These are phyloP conservation scores for Lithophane semibrunnea DNA, from an alignment of 2,888 invertebrate genomes.

Conservation along the genomic window DNA sequence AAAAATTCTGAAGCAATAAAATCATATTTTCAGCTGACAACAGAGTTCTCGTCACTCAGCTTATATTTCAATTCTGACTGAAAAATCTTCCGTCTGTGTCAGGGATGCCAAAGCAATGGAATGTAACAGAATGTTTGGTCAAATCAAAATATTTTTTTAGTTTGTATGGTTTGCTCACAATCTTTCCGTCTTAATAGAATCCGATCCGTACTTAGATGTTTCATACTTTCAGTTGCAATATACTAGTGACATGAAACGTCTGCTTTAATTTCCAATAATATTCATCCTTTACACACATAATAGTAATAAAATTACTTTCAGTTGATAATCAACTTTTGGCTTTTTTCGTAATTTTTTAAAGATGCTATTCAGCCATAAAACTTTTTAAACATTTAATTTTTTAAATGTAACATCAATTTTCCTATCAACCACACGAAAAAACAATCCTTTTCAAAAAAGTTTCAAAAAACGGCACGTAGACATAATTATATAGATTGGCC, in stretches of 20 bases:
- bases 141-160: neutral
- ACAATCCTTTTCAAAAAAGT: neutral
- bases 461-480: neutral
- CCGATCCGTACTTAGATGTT: neutral
- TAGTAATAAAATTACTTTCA: neutral
- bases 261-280: neutral
- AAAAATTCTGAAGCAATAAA: conserved; percentile 8
- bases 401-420: too few species aligned
- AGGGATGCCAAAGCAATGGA: conserved; percentile 14
- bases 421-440: neutral
- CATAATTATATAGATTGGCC: neutral
- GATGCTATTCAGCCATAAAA: neutral
- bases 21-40: conserved; percentile 21
- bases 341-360: neutral
- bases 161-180: neutral
- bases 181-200: too few species aligned
- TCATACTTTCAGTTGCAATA: too few species aligned
- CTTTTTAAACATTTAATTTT: neutral
- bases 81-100: conserved; percentile 27
- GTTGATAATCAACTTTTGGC: neutral
- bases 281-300: neutral
- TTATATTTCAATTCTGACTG: conserved; percentile 41
- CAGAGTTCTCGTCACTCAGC: conserved; percentile 22
- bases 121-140: too few species aligned
- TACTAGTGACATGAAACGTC: neutral